Conservation (phyloP, 2,888 invertebrate species). For the Notodonta ziczac region DNA sequence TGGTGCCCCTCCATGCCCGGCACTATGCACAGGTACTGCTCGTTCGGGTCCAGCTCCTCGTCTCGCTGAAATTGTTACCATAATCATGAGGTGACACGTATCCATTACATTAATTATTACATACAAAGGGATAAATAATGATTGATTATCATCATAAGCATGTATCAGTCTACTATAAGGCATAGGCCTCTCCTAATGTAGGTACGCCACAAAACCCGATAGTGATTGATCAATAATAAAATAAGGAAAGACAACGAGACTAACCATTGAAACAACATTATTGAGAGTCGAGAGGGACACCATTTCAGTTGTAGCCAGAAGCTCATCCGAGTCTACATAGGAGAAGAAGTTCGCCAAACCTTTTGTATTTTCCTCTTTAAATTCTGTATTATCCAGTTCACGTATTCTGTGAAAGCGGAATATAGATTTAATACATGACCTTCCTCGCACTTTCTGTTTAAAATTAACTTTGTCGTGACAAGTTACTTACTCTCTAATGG, state of each 20-base stretch:
- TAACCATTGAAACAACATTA: background rate
- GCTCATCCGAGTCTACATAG: slow-evolving; percentile 51
- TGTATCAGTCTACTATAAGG: no score
- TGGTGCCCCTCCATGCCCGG: no score
- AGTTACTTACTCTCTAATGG: slow-evolving; percentile 11
- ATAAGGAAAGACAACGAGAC: background rate
- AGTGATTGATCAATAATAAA: no score
- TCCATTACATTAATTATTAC: no score
- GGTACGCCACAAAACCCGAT: no score
- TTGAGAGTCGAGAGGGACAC: slow-evolving; percentile 46
- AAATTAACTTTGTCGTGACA: no score
- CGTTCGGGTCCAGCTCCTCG: slow-evolving; percentile 48
- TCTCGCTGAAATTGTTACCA: slow-evolving; percentile 42
- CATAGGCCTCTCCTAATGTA: no score
- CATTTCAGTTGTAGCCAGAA: slow-evolving; percentile 50
- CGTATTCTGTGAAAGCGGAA: background rate
- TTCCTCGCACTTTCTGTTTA: no score
- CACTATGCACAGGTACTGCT: slow-evolving; percentile 38
- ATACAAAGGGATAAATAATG: no score
- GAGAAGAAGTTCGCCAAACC: slow-evolving; percentile 50
- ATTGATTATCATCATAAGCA: no score
- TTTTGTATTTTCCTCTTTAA: background rate
- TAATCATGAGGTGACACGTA: background rate
- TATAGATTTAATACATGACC: background rate
- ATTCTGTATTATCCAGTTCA: background rate